These are phyloP conservation scores for Sebastes taczanowskii DNA, from an alignment of 2,797 vertebrate genomes.

Conservation along the genomic window DNA sequence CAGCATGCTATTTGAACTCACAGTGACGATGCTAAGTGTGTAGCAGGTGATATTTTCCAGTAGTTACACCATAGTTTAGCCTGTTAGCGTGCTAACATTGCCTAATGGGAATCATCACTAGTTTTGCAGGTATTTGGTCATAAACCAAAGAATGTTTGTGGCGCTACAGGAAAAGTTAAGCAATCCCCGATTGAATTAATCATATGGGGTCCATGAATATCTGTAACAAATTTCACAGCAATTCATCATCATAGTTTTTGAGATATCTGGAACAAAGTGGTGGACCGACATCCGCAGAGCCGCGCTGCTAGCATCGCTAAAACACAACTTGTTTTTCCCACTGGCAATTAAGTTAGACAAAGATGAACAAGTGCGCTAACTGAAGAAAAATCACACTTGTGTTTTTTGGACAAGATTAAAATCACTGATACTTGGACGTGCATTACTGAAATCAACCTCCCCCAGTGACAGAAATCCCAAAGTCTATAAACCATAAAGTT, in stretches of 20 bases:
- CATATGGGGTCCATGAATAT: neutral
- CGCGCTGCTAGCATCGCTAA: neutral
- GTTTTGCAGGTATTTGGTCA: neutral
- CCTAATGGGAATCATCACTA: neutral
- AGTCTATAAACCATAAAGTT: conserved; percentile 3
- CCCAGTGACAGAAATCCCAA: neutral
- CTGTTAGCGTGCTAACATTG: neutral
- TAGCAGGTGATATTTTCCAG: neutral
- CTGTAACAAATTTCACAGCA: neutral
- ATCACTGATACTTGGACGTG: neutral
- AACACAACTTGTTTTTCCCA: neutral
- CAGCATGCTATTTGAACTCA: neutral
- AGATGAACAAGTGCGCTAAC: neutral
- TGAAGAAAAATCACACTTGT: neutral
- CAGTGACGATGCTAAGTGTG: neutral
- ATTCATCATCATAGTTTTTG: neutral
- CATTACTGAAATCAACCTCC: neutral
- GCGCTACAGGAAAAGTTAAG: neutral
- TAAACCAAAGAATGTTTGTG: neutral
- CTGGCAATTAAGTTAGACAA: neutral
- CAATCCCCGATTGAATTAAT: neutral
- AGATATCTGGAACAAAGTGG: neutral
- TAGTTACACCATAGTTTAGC: neutral
- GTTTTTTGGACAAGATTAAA: neutral
- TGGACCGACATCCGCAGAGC: neutral